Conservation (phyloP, 2,113 vertebrate genomes). For the Morone chrysops region DNA sequence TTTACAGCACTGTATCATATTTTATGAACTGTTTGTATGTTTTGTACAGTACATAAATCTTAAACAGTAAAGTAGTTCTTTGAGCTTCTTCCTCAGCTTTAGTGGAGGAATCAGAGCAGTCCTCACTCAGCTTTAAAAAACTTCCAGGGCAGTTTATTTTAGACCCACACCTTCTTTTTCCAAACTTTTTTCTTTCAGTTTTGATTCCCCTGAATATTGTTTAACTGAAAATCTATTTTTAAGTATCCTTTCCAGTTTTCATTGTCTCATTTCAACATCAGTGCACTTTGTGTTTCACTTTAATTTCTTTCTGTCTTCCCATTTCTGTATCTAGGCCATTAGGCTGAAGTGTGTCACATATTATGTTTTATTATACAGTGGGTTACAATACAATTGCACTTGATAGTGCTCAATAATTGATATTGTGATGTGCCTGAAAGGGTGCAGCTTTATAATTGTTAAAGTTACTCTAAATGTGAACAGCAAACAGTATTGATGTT, state of each 20-base stretch:
- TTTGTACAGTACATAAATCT: background rate
- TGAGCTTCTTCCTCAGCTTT: background rate
- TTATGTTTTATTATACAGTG: background rate
- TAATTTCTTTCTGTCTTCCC: background rate
- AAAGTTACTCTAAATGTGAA: background rate
- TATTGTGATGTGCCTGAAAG: background rate
- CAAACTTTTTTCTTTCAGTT: slow-evolving; percentile 29
- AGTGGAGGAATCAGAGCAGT: background rate
- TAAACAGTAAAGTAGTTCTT: background rate
- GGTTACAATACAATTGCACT: background rate
- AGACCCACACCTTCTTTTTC: background rate
- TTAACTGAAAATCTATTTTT: background rate
- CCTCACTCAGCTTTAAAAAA: background rate
- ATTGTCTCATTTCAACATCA: background rate
- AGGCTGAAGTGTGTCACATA: background rate
- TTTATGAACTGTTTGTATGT: background rate
- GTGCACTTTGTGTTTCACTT: background rate
- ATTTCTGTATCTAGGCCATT: background rate
- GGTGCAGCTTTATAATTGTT: background rate
- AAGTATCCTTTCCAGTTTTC: background rate
- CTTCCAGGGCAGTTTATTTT: background rate
- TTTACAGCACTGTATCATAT: too few species aligned
- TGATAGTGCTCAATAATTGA: background rate
- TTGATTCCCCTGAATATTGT: slow-evolving; percentile 22
- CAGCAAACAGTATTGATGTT: background rate